Conservation (phyloP, 2,113 vertebrate genomes). For the Thunnus maccoyii region DNA sequence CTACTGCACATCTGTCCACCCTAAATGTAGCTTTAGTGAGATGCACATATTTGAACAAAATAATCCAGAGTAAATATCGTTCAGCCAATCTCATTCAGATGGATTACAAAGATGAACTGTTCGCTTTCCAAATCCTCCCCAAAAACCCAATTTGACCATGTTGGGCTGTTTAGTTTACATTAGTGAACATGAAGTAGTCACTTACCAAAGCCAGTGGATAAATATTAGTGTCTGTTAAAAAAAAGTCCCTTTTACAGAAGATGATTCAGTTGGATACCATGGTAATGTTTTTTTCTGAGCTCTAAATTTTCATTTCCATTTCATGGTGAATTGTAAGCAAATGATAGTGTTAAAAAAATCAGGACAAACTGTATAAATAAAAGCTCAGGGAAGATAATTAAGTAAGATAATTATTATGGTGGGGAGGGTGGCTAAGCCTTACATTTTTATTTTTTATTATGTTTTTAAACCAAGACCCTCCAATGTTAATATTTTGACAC, state of each 20-base stretch:
- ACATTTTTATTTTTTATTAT: too few species aligned
- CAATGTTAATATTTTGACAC: too few species aligned
- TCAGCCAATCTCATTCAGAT: constrained; percentile 52
- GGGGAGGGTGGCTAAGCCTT: too few species aligned
- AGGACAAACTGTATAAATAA: background rate
- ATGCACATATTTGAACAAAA: constrained; percentile 49
- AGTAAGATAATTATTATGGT: too few species aligned
- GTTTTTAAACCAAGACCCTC: too few species aligned
- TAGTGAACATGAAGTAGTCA: background rate
- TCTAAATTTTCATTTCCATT: background rate
- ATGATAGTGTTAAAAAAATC: background rate
- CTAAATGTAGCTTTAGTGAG: constrained; percentile 27
- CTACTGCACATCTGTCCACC: constrained; percentile 58
- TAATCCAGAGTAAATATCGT: constrained; percentile 58
- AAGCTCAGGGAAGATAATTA: too few species aligned
- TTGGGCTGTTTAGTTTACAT: background rate
- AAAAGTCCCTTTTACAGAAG: background rate
- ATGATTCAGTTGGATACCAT: background rate
- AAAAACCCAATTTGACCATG: constrained; percentile 30
- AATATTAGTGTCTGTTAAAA: background rate
- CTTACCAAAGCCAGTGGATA: background rate
- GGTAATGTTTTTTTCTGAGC: background rate
- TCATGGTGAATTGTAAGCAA: background rate
- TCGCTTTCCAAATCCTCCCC: constrained; percentile 10
- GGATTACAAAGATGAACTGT: constrained; percentile 48